Percentiles rank a stretch among this genome's conserved stretches.
Evolutionary conservation across 2,113 vertebrate genomes (phyloP).

Genomic region (Chamaetylas fuelleborni): DNA sequence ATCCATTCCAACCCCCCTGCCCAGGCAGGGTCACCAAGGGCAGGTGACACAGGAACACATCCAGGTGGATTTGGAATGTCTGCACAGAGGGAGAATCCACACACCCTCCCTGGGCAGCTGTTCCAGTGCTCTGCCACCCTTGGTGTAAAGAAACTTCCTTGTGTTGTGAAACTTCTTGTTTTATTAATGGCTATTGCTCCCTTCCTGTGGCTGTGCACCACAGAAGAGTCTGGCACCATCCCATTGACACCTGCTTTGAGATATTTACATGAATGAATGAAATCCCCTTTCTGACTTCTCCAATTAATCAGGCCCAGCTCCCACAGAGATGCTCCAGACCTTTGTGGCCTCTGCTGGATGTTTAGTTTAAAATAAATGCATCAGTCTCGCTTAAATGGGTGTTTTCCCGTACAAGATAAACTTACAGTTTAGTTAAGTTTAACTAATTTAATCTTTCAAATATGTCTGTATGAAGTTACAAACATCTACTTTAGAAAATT

Average conservation of each 20-base stretch:
- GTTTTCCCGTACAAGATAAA: background rate
- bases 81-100: background rate
- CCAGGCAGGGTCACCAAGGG: background rate
- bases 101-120: too few species aligned
- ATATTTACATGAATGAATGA: background rate
- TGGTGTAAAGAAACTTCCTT: rapidly evolving
- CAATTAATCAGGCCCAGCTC: background rate
- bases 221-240: background rate
- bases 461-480: background rate
- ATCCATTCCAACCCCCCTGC: background rate
- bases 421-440: background rate
- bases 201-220: rapidly evolving
- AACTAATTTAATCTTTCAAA: background rate
- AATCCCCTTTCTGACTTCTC: background rate
- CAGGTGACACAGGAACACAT: background rate
- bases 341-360: background rate
- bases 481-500: background rate
- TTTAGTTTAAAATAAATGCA: background rate
- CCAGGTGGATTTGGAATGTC: background rate
- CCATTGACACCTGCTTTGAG: background rate
- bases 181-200: background rate
- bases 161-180: background rate
- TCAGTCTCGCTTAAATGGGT: background rate
- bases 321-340: background rate
- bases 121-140: background rate